These are phyloP conservation scores for Columba livia DNA, from an alignment of 2,113 vertebrate species.

Conservation along the genomic window DNA sequence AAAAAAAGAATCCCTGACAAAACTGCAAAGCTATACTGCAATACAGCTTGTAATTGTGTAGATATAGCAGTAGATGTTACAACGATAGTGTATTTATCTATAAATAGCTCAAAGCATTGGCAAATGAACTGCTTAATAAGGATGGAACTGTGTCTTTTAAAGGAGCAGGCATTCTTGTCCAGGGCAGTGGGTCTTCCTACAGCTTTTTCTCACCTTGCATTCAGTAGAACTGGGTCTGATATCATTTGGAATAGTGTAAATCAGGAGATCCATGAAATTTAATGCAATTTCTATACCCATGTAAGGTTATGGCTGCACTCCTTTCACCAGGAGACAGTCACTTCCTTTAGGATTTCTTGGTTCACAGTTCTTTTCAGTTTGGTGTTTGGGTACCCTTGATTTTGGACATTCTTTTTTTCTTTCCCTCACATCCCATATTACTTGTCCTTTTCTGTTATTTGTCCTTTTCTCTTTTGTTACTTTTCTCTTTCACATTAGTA, in stretches of 20 bases:
- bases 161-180: not conserved
- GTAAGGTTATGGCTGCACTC: not conserved
- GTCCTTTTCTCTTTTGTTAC: not conserved
- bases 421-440: not conserved
- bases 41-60: not conserved
- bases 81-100: not conserved
- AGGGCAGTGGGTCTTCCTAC: not conserved
- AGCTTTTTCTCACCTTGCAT: not conserved
- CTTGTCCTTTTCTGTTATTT: not conserved
- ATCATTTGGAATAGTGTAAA: not conserved
- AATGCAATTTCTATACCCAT: not conserved
- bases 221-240: not conserved
- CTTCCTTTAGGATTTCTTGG: not conserved
- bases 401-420: not conserved
- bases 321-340: not conserved
- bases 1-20: not conserved
- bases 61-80: not conserved
- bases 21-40: not conserved
- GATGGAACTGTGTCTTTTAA: not conserved
- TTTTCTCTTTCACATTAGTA: not conserved
- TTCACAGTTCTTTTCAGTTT: not conserved
- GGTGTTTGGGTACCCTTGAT: not conserved
- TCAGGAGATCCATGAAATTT: not conserved
- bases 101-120: not conserved
- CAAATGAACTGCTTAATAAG: not conserved